phyloP scores from a whole-genome alignment of 2,888 invertebrate genomes.

The Bedellia somnulentella region DNA sequence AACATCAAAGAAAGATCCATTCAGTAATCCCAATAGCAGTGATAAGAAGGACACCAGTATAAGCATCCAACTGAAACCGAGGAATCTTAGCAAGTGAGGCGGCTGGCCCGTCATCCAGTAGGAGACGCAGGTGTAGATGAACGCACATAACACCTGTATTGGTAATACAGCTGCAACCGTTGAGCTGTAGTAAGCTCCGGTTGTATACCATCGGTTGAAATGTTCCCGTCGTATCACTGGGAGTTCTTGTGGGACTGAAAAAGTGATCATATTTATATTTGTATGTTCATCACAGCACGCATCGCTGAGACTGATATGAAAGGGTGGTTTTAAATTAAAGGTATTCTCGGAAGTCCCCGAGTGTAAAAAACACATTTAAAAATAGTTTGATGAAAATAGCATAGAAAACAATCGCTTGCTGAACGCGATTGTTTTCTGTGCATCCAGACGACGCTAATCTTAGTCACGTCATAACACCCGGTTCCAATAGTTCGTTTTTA shows the following conservation, averaged over 20 bases:
- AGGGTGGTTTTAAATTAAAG: too few species aligned
- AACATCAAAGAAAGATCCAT: constrained; percentile 79
- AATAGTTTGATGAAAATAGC: not conserved
- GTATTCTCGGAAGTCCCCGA: too few species aligned
- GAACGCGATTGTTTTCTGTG: too few species aligned
- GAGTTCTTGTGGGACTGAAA: constrained; percentile 80
- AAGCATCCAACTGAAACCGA: constrained; percentile 71
- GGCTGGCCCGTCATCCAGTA: constrained; percentile 90
- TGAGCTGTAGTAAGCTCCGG: constrained; percentile 80
- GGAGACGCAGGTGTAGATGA: constrained; percentile 74
- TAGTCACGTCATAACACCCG: too few species aligned
- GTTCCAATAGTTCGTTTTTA: too few species aligned
- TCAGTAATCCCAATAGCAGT: constrained; percentile 81
- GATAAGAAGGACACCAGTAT: constrained; percentile 81
- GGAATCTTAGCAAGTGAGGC: constrained; percentile 70
- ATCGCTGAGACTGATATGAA: not conserved
- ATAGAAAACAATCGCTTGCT: too few species aligned
- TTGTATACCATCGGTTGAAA: constrained; percentile 88
- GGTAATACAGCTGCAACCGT: constrained; percentile 81
- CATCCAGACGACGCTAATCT: too few species aligned
- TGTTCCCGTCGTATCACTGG: constrained; percentile 80
- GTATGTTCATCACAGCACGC: not conserved
- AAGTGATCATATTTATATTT: constrained; percentile 7
- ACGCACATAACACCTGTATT: constrained; percentile 74
- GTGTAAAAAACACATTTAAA: too few species aligned